phyloP scores from a whole-genome alignment of 2,797 vertebrate genomes.

The Squalus acanthias region DNA sequence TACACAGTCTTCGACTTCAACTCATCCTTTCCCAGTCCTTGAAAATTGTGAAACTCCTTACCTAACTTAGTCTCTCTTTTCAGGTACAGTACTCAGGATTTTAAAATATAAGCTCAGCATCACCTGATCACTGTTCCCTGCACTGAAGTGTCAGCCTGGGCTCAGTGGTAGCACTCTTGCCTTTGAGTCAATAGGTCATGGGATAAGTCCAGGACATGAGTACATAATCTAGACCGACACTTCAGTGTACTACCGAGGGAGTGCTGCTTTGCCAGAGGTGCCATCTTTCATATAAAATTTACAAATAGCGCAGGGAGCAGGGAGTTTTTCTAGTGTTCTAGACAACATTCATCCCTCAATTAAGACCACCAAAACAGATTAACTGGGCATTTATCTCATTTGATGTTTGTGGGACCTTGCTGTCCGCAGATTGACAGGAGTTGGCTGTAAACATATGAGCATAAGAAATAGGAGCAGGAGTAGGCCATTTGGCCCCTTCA shows the following conservation, averaged over 20 bases:
- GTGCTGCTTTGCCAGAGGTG: background rate
- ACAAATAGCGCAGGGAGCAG: background rate
- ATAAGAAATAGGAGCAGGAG: too few relatives aligned
- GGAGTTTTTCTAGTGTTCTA: background rate
- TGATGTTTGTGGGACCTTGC: background rate
- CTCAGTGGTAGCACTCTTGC: background rate
- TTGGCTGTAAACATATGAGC: background rate
- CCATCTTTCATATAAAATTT: background rate
- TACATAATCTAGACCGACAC: background rate
- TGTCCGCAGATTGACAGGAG: background rate
- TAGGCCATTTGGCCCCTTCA: too few relatives aligned
- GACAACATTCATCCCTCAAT: background rate
- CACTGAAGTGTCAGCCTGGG: background rate
- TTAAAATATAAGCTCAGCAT: background rate
- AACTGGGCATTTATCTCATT: background rate
- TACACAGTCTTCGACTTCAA: background rate
- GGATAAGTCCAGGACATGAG: background rate
- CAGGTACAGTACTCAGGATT: background rate
- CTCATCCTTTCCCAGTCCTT: background rate
- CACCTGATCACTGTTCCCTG: background rate
- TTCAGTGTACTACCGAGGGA: background rate
- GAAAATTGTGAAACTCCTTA: background rate
- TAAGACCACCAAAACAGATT: background rate
- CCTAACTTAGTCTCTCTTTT: background rate
- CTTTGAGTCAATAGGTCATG: background rate